Evolutionary conservation across 2,113 vertebrate species (phyloP).

Genomic region (Parus major): DNA sequence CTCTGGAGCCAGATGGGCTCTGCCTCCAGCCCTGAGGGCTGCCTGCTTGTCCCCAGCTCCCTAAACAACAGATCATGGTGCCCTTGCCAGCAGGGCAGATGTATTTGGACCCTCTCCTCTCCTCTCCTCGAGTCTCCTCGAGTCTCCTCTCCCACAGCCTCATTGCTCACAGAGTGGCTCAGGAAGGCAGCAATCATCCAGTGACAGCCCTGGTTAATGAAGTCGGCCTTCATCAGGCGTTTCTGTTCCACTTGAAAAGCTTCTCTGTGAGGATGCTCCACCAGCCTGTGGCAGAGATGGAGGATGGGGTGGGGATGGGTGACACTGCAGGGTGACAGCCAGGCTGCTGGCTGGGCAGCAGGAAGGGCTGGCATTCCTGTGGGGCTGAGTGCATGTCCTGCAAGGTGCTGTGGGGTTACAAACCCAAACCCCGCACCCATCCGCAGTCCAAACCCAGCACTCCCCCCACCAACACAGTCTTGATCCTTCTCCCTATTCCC

Average conservation of each 20-base stretch:
- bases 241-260: conserved; percentile 60
- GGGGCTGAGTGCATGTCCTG: fast-evolving
- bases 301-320: neutral
- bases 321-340: neutral
- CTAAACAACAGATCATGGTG: neutral
- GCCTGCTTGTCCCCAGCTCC: neutral
- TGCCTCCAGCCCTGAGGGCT: neutral
- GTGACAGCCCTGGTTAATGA: conserved; percentile 48
- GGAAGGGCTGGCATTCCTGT: neutral
- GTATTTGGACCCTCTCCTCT: too few relatives aligned
- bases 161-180: neutral
- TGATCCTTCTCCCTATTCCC: fast-evolving
- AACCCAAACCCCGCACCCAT: neutral
- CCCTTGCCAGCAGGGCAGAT: neutral
- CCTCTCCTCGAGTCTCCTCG: too few relatives aligned
- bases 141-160: neutral
- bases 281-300: neutral
- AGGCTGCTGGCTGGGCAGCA: neutral
- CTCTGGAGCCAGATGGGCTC: neutral
- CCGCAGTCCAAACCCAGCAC: fast-evolving
- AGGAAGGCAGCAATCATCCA: conserved; percentile 61
- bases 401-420: neutral
- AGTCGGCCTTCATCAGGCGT: conserved; percentile 24
- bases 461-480: neutral
- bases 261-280: neutral